phyloP scores from a whole-genome alignment of 2,888 invertebrate species.

The Mayetiola destructor region DNA sequence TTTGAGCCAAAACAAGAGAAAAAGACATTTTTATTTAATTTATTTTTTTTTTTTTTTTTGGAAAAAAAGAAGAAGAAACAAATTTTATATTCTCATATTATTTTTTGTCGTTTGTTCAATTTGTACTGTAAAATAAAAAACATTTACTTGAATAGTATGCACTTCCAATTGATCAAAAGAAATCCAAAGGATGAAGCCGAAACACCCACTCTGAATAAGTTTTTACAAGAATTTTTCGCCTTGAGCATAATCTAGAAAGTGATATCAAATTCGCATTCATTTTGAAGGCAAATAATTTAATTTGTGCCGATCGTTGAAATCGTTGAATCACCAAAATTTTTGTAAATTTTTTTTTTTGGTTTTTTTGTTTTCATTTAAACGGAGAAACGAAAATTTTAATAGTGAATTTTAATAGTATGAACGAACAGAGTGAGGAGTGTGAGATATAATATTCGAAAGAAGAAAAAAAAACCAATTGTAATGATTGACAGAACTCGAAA shows the following conservation, averaged over 20 bases:
- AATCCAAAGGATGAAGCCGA: slow-evolving; percentile 15
- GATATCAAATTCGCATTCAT: neutral
- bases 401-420: neutral
- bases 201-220: slow-evolving; percentile 13
- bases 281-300: too few species aligned
- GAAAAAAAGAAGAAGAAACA: too few species aligned
- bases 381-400: neutral
- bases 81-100: too few species aligned
- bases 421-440: neutral
- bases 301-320: too few species aligned
- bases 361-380: neutral
- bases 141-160: slow-evolving; percentile 5
- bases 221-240: slow-evolving; percentile 14
- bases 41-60: too few species aligned
- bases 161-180: slow-evolving; percentile 9
- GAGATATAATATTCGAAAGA: too few species aligned
- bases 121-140: neutral
- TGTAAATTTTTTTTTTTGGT: too few species aligned
- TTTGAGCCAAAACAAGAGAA: too few species aligned
- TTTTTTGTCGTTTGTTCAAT: neutral
- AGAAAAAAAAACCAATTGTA: neutral
- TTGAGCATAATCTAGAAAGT: slow-evolving; percentile 14
- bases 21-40: too few species aligned
- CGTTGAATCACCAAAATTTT: neutral
- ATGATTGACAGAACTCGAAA: slow-evolving; percentile 6